Conservation (phyloP, 2,797 vertebrate genomes). For the Thalassophryne amazonica region DNA sequence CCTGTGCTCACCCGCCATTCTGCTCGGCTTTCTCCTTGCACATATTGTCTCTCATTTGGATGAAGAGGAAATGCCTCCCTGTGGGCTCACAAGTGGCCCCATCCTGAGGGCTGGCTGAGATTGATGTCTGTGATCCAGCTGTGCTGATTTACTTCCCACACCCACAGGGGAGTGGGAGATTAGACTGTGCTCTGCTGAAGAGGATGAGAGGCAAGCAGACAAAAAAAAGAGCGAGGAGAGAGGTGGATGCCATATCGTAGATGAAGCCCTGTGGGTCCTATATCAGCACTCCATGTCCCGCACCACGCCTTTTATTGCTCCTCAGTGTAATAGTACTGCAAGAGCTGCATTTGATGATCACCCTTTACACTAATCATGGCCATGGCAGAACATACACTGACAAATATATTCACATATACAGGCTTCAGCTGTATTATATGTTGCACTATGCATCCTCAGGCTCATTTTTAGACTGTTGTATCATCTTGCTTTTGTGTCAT, state of each 20-base stretch:
- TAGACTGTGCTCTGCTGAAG: conserved; percentile 67
- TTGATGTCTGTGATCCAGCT: conserved; percentile 79
- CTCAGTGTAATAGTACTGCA: conserved; percentile 39
- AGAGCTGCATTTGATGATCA: conserved; percentile 38
- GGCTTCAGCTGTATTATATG: too few relatives aligned
- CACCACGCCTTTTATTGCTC: conserved; percentile 53
- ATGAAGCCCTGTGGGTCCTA: conserved; percentile 50
- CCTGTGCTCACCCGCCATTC: background rate
- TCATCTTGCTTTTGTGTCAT: too few relatives aligned
- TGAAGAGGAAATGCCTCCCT: conserved; percentile 70
- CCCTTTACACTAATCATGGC: conserved; percentile 30
- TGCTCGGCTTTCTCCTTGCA: conserved; percentile 42
- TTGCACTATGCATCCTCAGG: too few relatives aligned
- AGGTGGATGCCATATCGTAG: conserved; percentile 49
- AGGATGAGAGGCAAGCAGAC: conserved; percentile 51
- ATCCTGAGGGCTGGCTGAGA: conserved; percentile 75
- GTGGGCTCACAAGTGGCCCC: conserved; percentile 72
- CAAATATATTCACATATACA: conserved; percentile 5
- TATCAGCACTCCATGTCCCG: conserved; percentile 50
- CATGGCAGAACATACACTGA: background rate
- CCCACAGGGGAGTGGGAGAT: conserved; percentile 70
- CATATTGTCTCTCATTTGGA: conserved; percentile 75
- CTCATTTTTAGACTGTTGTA: too few relatives aligned
- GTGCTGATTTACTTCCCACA: conserved; percentile 77
- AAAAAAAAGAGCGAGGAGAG: conserved; percentile 19